Evolutionary conservation across 2,888 invertebrate genomes (phyloP).

Genomic region (Agrotis ipsilon): DNA sequence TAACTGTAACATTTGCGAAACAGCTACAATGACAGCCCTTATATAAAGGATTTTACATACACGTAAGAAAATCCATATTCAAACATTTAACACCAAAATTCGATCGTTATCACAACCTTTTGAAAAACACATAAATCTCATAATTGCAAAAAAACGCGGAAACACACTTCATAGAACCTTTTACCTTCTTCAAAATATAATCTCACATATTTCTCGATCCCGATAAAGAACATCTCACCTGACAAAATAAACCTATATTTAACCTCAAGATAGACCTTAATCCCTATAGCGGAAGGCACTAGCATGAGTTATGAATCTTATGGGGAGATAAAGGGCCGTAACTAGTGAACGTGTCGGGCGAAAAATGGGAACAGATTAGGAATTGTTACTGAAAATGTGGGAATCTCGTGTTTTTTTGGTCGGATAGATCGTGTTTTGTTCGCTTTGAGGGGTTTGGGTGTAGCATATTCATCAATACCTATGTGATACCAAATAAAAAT

Average conservation of each 20-base stretch:
- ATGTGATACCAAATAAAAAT: not conserved
- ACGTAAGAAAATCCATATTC: not conserved
- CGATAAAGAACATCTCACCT: constrained; percentile 55
- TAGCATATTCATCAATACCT: not conserved
- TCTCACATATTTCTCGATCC: constrained; percentile 32
- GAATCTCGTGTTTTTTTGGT: constrained; percentile 18
- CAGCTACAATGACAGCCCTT: not conserved
- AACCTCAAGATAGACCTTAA: constrained; percentile 58
- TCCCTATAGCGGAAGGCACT: constrained; percentile 57
- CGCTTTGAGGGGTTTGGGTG: not conserved
- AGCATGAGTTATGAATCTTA: constrained; percentile 64
- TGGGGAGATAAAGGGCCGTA: constrained; percentile 58
- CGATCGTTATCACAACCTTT: not conserved
- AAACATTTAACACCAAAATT: not conserved
- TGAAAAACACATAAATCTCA: constrained; percentile 13
- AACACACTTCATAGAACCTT: constrained; percentile 8
- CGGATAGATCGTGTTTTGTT: constrained; percentile 9
- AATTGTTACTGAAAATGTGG: constrained; percentile 41
- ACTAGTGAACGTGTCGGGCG: constrained; percentile 50
- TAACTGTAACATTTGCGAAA: not conserved
- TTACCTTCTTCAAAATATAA: constrained; percentile 37
- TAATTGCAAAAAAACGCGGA: constrained; percentile 11
- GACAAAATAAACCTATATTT: constrained; percentile 59
- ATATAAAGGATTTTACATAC: no score
- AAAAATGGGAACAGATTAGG: constrained; percentile 61